These are phyloP conservation scores for Marcusenius ussheri DNA, from an alignment of 2,113 vertebrate species.

Conservation along the genomic window DNA sequence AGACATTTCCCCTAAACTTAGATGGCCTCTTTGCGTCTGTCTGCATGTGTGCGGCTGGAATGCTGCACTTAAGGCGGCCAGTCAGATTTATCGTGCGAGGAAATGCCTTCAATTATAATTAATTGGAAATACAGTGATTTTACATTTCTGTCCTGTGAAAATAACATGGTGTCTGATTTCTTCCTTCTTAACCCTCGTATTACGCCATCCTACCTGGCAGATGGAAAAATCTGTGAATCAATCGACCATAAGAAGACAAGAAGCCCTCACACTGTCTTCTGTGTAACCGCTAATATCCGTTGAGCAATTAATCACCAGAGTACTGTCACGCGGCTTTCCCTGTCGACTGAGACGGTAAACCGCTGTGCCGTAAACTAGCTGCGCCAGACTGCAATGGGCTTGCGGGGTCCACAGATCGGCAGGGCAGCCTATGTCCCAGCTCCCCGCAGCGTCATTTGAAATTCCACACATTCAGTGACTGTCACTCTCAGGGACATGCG, in stretches of 20 bases:
- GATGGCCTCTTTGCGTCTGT: background rate
- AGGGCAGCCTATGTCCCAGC: background rate
- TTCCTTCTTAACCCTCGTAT: background rate
- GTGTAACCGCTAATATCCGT: background rate
- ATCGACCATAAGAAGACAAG: background rate
- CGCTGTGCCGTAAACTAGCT: background rate
- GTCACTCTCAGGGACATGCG: background rate
- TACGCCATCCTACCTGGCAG: conserved; percentile 13
- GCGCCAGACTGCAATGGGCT: background rate
- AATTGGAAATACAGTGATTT: conserved; percentile 44
- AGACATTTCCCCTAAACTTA: background rate
- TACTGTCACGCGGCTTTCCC: background rate
- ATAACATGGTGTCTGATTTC: background rate
- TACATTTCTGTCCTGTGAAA: conserved; percentile 15
- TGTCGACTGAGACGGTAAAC: background rate
- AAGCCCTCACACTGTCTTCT: background rate
- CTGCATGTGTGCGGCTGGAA: background rate
- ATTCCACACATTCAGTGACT: background rate
- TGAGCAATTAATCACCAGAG: background rate
- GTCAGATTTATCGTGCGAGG: conserved; percentile 37
- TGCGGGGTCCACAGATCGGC: background rate
- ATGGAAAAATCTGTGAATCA: background rate
- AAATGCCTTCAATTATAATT: conserved; percentile 39
- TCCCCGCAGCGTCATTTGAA: background rate
- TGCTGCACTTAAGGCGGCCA: conserved; percentile 22